Evolutionary conservation across 2,797 vertebrate genomes (phyloP).

Genomic region (Fistularia tabacaria): DNA sequence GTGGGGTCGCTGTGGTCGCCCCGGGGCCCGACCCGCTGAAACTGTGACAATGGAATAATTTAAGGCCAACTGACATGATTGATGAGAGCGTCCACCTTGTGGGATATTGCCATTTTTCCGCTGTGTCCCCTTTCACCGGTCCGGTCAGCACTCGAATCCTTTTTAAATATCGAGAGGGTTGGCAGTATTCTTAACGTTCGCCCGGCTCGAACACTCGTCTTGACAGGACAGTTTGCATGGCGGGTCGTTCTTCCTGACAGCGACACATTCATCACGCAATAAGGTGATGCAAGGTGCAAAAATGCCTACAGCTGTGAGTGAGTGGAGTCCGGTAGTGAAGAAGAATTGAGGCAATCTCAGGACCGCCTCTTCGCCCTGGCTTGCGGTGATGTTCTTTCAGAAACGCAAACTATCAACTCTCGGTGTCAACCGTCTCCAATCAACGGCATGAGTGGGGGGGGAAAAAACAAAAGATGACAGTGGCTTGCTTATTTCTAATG

Average conservation of each 20-base stretch:
- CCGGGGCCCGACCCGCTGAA: conserved; percentile 17
- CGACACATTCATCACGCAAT: conserved; percentile 73
- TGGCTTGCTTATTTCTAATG: too few species aligned
- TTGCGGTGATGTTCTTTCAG: too few species aligned
- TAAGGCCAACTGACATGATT: conserved; percentile 54
- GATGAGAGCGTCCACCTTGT: conserved; percentile 48
- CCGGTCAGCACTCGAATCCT: neutral
- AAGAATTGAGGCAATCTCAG: conserved; percentile 41
- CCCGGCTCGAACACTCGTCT: conserved; percentile 52
- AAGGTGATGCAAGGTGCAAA: conserved; percentile 63
- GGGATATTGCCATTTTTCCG: conserved; percentile 61
- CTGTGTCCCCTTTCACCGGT: conserved; percentile 30
- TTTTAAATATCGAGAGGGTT: conserved; percentile 60
- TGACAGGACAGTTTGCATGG: conserved; percentile 42
- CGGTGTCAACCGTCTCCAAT: too few species aligned
- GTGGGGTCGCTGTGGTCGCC: conserved; percentile 19
- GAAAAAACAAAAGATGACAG: too few species aligned
- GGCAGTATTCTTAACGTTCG: conserved; percentile 55
- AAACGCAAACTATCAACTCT: too few species aligned
- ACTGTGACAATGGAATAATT: conserved; percentile 49
- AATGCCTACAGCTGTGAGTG: conserved; percentile 42
- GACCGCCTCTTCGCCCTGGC: conserved; percentile 30
- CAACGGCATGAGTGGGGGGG: too few species aligned
- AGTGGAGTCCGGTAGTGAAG: conserved; percentile 17
- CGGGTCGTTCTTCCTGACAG: conserved; percentile 39